phyloP scores from a whole-genome alignment of 2,888 invertebrate species.

The Dasysyrphus albostriatus region DNA sequence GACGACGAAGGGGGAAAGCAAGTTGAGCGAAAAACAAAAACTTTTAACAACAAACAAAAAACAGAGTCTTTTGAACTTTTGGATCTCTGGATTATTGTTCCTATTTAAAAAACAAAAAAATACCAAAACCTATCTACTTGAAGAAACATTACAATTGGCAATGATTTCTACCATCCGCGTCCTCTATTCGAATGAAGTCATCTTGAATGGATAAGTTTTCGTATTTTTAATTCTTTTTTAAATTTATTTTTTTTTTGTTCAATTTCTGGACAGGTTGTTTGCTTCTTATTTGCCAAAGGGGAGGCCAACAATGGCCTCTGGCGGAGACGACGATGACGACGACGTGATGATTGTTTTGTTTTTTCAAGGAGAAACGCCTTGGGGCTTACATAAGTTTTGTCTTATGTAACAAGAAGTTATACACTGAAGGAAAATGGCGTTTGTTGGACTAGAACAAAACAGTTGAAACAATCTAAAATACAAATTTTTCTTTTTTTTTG shows the following conservation, averaged over 20 bases:
- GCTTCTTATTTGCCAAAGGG: conserved; percentile 40
- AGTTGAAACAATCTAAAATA: neutral
- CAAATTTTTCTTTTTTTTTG: too few species aligned
- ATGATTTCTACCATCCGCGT: conserved; percentile 26
- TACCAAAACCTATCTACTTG: conserved; percentile 3
- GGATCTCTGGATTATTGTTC: conserved; percentile 51
- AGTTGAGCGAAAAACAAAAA: conserved; percentile 11
- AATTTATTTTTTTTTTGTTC: neutral
- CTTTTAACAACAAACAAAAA: neutral
- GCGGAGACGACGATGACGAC: neutral
- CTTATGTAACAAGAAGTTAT: conserved; percentile 31
- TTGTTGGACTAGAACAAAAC: neutral
- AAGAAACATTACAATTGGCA: conserved; percentile 52
- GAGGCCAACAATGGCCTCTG: conserved; percentile 37
- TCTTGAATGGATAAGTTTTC: conserved; percentile 56
- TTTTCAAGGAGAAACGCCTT: conserved; percentile 61
- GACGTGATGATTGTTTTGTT: conserved; percentile 52
- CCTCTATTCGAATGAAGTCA: conserved; percentile 57
- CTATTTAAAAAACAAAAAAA: neutral
- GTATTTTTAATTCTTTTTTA: conserved; percentile 14
- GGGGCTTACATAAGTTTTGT: conserved; percentile 44
- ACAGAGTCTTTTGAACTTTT: conserved; percentile 38
- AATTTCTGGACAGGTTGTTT: conserved; percentile 43
- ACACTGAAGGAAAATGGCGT: conserved; percentile 7
- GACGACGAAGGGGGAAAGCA: neutral